Evolutionary conservation across 2,797 vertebrate species (phyloP), one percentile per base, ranked within the genome.

Genomic region (Intellagama lesueurii): DNA sequence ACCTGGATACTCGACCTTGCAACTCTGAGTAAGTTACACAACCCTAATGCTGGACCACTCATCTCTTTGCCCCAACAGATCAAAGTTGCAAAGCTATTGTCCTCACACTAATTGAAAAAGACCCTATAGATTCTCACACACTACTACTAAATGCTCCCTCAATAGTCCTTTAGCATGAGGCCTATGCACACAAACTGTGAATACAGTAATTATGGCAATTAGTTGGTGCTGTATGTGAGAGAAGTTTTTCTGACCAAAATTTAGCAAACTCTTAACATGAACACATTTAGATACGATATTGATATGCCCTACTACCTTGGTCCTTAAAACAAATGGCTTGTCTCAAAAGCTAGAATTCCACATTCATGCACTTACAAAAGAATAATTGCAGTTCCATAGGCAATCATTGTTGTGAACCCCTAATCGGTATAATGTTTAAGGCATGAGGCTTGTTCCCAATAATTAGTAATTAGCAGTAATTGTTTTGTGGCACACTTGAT

Each of bases 401-500:
- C 89, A 86, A 82, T 89, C 88, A 95, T 93, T 89, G 81, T 84
- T 92, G 93, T 90, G 86, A 86, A 84, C 85, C 90, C 79, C 52
- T 91, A 92, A 66, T 79, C 91, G 79, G 92, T 35, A 1, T 24
- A 60, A 88, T 75, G 88, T 72, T 93, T 83, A 92, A 0, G 4
- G 75, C 91, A 87, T 93, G 82, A 95, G 92, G 91, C 86, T 90
- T 91, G 90, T 92, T 95, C 90, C 93, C 90, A 93, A 94, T 95
- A 95, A 95, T 91, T 94, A 95, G 91, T 94, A 94, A 95, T 94
- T 95, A 94, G 91, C 91, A 86, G 90, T 91, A 93, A 94, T 91
- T 91, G 92, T 94, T 95, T 95, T 92, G 94, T 94, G 92, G 83
- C 93, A 92, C 92, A 95, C 91, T 92, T 95, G 95, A 96, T 95